Base-by-base conservation (phyloP, 35 echinoderm and acorn worm genomes). In the Apostichopus japonicus region DNA sequence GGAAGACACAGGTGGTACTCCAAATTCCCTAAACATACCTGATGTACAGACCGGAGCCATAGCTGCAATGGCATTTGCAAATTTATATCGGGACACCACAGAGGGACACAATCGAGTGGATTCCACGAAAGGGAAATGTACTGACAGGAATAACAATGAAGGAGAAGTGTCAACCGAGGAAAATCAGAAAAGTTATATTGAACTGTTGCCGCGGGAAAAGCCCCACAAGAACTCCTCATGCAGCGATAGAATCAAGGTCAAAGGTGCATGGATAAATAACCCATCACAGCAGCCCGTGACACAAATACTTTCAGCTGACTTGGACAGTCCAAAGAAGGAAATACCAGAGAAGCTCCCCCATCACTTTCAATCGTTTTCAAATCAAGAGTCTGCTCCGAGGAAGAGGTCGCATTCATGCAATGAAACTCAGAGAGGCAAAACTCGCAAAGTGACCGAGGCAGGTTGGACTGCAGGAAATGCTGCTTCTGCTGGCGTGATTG, bases 11-110 rank as follows among this genome's bases (percentile, higher is more conserved):
- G 52, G 83, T 22, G 52, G 65, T 10, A 72, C 95, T n/a, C 90
- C 95, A 4, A 90, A 94, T 7, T 91, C 87, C 61, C 87, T 96
- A n/a, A 99, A 94, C 13, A 88, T 99, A 23, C 97, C 97, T 0
- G 97, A 99, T 90, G 97, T 99, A 13, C 95, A 96, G 71, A 93
- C 76, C 24, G 97, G 97, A 1, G 97, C 97, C 4, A 93, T 93
- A 10, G 93, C 95, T 78, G 97, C 97, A 0, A 91, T 99, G 92
- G 97, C 97, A 13, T 98, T 94, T 90, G 97, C 97, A 33, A 98
- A 98, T 72, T 56, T 98, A 17, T 98, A 98, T 54, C 78, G 97
- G 87, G 96, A 92, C 19, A 96, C 90, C 62, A 96, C 95, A 63
- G 82, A 65, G 54, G 65, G 79, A 15, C 71, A 81, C 11, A 86